A percentile compares a stretch with the other conserved stretches of the same genome.
phyloP scores from a whole-genome alignment of 2,113 vertebrate species.

The Mobula birostris region DNA sequence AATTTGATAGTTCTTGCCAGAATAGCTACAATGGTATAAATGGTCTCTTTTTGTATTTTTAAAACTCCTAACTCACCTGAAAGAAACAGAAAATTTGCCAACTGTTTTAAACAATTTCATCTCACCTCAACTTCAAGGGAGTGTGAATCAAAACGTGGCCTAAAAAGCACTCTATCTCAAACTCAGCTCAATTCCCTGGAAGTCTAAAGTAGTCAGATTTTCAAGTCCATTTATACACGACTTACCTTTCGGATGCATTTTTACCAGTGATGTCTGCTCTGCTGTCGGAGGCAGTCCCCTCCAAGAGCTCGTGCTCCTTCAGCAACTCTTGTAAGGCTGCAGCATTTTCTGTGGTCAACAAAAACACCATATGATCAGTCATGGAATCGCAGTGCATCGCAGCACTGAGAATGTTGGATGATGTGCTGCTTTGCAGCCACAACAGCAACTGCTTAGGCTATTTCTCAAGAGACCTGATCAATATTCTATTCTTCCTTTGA shows the following conservation, averaged over 20 bases:
- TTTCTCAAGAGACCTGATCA: not conserved
- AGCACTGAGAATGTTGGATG: not conserved
- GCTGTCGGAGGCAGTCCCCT: slow-evolving; percentile 57
- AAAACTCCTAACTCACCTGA: not conserved
- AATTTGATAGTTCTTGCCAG: not conserved
- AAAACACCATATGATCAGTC: not conserved
- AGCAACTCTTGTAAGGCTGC: slow-evolving; percentile 86
- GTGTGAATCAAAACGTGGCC: not conserved
- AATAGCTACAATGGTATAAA: not conserved
- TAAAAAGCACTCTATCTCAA: not conserved
- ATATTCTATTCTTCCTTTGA: not conserved
- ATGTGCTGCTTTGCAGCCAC: not conserved
- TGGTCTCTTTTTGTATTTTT: not conserved
- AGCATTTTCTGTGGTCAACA: slow-evolving; percentile 69
- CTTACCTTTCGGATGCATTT: slow-evolving; percentile 69
- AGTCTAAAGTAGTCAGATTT: not conserved
- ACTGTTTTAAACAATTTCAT: not conserved
- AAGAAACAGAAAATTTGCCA: not conserved
- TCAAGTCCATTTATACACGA: not conserved
- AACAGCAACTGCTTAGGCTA: not conserved
- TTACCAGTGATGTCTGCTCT: slow-evolving; percentile 61
- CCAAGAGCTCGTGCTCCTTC: slow-evolving; percentile 77
- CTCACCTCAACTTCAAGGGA: not conserved
- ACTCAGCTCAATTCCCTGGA: not conserved
- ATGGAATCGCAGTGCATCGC: not conserved